Percentiles rank a stretch among this genome's conserved stretches.
Evolutionary conservation across 2,113 vertebrate genomes (phyloP).

Genomic region (Alligator sinensis): DNA sequence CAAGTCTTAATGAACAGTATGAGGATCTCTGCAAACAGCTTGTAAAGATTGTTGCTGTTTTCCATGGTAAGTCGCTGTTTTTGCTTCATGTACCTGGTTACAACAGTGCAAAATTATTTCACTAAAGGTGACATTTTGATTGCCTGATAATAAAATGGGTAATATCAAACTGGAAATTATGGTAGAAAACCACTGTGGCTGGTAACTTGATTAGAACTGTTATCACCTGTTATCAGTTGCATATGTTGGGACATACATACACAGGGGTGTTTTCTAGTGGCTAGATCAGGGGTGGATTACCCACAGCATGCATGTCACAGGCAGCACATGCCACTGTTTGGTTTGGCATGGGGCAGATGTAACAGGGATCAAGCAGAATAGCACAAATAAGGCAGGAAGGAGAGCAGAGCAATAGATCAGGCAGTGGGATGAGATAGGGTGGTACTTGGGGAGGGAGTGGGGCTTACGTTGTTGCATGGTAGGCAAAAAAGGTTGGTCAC

Average conservation of each 20-base stretch:
- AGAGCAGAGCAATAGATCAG: too few species aligned
- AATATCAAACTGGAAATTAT: neutral
- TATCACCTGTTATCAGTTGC: neutral
- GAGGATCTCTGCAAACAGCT: neutral
- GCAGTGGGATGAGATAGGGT: too few species aligned
- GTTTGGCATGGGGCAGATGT: too few species aligned
- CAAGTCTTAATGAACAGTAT: neutral
- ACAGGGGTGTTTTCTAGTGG: neutral
- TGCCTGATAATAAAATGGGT: neutral
- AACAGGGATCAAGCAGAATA: too few species aligned
- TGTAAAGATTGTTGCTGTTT: neutral
- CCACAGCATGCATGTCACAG: too few species aligned
- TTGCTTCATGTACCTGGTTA: neutral
- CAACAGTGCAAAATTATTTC: neutral
- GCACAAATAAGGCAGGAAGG: too few species aligned
- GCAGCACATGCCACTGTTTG: too few species aligned
- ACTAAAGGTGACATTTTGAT: neutral
- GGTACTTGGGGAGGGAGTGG: too few species aligned
- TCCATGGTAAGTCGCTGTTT: accelerated
- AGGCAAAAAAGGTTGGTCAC: too few species aligned
- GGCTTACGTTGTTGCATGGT: too few species aligned
- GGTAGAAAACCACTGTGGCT: neutral
- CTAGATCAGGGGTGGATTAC: neutral
- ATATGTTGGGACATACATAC: neutral
- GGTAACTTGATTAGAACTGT: neutral